phyloP scores from a whole-genome alignment of 2,888 invertebrate genomes.

The Pachymerium ferrugineum region DNA sequence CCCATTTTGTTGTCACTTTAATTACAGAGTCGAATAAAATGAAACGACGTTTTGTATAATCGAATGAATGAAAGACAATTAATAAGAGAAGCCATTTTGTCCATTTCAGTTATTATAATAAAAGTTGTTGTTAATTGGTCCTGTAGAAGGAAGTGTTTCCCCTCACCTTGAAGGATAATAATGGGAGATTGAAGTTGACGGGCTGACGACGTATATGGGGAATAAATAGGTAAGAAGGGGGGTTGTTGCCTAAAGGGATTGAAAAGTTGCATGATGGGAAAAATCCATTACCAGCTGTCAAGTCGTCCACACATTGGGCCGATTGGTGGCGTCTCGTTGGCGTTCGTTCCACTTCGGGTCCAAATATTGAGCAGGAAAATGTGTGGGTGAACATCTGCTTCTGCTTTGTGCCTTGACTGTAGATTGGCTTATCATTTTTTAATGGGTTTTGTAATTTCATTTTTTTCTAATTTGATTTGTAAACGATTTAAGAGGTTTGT shows the following conservation, averaged over 20 bases:
- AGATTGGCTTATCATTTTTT: slow-evolving; percentile 2
- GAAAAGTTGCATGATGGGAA: slow-evolving; percentile 9
- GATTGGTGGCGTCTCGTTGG: slow-evolving; percentile 7
- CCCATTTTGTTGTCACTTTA: not conserved
- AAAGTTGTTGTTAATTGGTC: not conserved
- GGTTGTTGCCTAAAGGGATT: not conserved
- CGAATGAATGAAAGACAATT: not conserved
- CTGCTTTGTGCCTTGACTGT: not conserved
- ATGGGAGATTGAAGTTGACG: not conserved
- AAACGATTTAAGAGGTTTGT: not conserved
- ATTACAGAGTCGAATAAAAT: slow-evolving; percentile 3
- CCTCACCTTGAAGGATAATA: not conserved
- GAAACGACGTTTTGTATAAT: not conserved
- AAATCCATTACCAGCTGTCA: slow-evolving; percentile 13
- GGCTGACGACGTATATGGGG: not conserved
- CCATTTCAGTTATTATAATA: not conserved
- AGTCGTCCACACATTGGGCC: not conserved
- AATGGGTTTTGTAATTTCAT: not conserved
- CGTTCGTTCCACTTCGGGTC: slow-evolving; percentile 6
- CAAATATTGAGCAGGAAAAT: slow-evolving; percentile 9
- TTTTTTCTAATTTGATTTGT: not conserved
- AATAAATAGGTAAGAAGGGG: not conserved
- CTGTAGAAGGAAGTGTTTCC: not conserved
- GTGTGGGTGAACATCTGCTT: not conserved
- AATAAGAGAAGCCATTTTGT: not conserved